These are phyloP conservation scores for Ptilonorhynchus violaceus DNA, from an alignment of 2,113 vertebrate genomes.

Conservation along the genomic window DNA sequence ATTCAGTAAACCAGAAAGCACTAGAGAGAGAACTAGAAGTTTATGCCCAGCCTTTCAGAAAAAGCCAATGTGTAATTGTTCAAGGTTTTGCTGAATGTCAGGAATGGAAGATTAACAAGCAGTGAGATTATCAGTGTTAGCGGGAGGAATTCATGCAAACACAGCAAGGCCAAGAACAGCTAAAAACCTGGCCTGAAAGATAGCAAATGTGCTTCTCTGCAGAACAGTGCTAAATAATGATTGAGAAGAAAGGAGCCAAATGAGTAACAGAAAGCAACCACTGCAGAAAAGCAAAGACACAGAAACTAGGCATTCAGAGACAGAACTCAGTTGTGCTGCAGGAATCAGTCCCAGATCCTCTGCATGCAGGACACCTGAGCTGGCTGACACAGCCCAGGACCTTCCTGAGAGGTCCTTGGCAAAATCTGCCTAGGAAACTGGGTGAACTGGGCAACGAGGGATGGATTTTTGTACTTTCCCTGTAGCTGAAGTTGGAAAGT, in stretches of 20 bases:
- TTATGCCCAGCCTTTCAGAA: background rate
- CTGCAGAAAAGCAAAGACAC: background rate
- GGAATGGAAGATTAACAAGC: slow-evolving; percentile 16
- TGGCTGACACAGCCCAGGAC: background rate
- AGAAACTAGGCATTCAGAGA: fast-evolving
- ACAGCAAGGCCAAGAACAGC: slow-evolving; percentile 10
- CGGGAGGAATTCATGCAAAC: background rate
- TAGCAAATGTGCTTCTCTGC: background rate
- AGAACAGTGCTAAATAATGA: background rate
- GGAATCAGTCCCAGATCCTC: background rate
- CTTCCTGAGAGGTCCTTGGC: background rate
- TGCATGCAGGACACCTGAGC: fast-evolving
- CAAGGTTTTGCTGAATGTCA: slow-evolving; percentile 14
- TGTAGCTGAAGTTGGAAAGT: background rate
- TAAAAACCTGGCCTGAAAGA: slow-evolving; percentile 31
- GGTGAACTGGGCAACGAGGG: background rate
- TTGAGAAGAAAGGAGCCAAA: background rate
- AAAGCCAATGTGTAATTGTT: background rate
- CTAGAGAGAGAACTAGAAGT: background rate
- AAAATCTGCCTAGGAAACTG: background rate
- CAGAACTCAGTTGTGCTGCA: background rate
- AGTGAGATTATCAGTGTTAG: background rate
- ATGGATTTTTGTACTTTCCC: background rate
- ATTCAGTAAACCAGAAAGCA: background rate
- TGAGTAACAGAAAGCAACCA: background rate